Evolutionary conservation across 2,797 vertebrate species (phyloP).

Genomic region (Smutsia gigantea): DNA sequence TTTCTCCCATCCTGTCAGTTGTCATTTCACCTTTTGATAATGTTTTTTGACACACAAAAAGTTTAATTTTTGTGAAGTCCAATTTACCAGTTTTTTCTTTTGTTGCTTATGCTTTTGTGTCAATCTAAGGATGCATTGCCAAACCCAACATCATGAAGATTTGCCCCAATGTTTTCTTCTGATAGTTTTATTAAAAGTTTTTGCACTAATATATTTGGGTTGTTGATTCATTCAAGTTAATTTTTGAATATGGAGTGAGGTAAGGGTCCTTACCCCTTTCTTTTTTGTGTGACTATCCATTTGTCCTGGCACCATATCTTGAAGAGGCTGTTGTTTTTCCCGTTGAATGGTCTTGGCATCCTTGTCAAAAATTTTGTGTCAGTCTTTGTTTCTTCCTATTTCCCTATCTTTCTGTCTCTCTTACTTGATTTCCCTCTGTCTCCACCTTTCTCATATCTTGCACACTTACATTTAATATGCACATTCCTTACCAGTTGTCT

Average conservation of each 20-base stretch:
- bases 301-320: not conserved
- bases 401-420: conserved; percentile 80
- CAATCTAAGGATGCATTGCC: not conserved
- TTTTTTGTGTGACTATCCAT: not conserved
- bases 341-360: not conserved
- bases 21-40: not conserved
- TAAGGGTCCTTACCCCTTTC: not conserved
- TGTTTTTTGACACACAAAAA: not conserved
- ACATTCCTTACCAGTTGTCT: not conserved
- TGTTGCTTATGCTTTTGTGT: not conserved
- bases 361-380: not conserved
- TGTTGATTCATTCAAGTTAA: not conserved
- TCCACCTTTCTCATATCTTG: conserved; percentile 68
- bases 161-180: not conserved
- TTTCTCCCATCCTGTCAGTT: not conserved
- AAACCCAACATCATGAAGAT: not conserved
- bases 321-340: not conserved
- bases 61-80: not conserved
- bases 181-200: not conserved
- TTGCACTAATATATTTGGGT: not conserved
- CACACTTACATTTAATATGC: not conserved
- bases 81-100: not conserved
- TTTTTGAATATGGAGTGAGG: not conserved
- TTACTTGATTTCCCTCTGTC: conserved; percentile 70
- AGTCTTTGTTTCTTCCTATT: not conserved